Conservation (phyloP, 2,888 invertebrate species). For the Unio delphinus region DNA sequence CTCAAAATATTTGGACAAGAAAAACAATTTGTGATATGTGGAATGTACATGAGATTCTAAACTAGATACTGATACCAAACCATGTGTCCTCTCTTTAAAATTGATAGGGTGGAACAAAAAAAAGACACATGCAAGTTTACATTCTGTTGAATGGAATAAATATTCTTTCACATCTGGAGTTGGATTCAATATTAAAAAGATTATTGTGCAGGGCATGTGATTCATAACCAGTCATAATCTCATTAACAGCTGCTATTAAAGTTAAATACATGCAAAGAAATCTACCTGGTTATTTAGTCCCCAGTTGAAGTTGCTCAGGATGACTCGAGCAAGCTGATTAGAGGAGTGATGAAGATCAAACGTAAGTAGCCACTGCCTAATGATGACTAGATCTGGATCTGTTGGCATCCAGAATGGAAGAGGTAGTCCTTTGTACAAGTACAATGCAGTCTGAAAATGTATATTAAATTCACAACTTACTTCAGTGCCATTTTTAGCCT, state of each 20-base stretch:
- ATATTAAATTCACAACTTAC: background rate
- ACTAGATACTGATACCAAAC: background rate
- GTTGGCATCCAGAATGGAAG: slow-evolving; percentile 80
- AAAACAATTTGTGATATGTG: background rate
- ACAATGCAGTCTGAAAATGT: slow-evolving; percentile 74
- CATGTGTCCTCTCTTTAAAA: background rate
- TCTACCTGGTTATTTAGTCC: slow-evolving; percentile 72
- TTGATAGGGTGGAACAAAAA: background rate
- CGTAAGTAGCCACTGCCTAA: slow-evolving; percentile 80
- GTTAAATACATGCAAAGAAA: too few relatives aligned
- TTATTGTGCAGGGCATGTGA: too few relatives aligned
- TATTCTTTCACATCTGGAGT: too few relatives aligned
- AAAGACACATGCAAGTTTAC: too few relatives aligned
- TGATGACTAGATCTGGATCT: slow-evolving; percentile 75
- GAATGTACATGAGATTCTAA: background rate
- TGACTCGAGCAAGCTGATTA: slow-evolving; percentile 80
- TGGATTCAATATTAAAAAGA: too few relatives aligned
- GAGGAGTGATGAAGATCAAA: slow-evolving; percentile 77
- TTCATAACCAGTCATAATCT: too few relatives aligned
- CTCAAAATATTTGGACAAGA: too few relatives aligned
- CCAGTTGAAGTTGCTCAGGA: slow-evolving; percentile 83
- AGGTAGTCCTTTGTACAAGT: slow-evolving; percentile 83
- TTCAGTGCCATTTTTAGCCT: background rate
- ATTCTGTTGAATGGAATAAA: too few relatives aligned
- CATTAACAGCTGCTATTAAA: too few relatives aligned